Conservation (phyloP, 2,888 invertebrate species). For the Oscheius sp. region DNA sequence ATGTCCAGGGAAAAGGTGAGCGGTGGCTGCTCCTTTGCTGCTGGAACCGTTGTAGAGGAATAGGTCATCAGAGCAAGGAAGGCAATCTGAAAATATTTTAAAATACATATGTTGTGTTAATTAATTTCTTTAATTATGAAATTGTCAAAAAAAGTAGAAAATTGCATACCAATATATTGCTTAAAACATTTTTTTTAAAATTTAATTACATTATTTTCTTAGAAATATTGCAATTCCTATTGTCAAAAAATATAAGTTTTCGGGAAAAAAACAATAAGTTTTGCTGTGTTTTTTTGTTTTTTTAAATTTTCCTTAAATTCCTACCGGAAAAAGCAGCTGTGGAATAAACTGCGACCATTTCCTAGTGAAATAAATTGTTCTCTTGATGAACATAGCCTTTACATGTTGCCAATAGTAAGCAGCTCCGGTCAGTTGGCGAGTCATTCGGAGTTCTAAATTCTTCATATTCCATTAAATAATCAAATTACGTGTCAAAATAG, state of each 20-base stretch:
- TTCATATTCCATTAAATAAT: neutral
- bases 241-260: neutral
- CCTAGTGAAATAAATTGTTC: constrained; percentile 50
- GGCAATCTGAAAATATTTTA: constrained; percentile 41
- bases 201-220: too few species aligned
- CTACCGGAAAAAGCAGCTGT: constrained; percentile 49
- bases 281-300: too few species aligned
- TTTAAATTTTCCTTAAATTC: neutral
- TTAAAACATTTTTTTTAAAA: too few species aligned
- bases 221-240: too few species aligned
- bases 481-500: constrained; percentile 23
- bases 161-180: too few species aligned
- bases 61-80: constrained; percentile 44
- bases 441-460: constrained; percentile 32
- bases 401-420: constrained; percentile 39
- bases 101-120: too few species aligned
- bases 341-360: constrained; percentile 58
- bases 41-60: constrained; percentile 43
- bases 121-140: too few species aligned
- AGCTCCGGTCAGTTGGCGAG: constrained; percentile 37
- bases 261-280: neutral
- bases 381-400: constrained; percentile 54
- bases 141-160: too few species aligned
- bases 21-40: constrained; percentile 47
- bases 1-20: constrained; percentile 35